Base-by-base conservation (phyloP, 2,113 vertebrate genomes). In the Leptocoma aspasia region DNA sequence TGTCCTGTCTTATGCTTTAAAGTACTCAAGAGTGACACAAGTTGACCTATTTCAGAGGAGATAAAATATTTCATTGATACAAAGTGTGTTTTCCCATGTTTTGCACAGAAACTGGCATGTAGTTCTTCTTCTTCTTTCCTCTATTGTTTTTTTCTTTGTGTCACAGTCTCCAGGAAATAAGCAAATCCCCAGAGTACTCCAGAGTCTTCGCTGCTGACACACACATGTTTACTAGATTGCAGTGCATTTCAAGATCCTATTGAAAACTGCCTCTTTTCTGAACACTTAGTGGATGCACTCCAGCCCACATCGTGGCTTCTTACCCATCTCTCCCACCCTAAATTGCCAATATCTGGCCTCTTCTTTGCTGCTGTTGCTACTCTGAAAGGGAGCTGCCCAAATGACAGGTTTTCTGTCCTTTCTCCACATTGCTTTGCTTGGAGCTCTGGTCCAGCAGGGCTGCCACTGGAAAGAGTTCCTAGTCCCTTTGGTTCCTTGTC, bases 1-100 rank as follows among this genome's bases (percentile, higher is more conserved):
- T 14, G 1, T 39, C 22, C 84, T 93, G 77, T 70, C 50, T 83
- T 73, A 64, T 49, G 44, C 28, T 91, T 86, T 75, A 81, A 86
- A 94, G 61, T 37, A 91, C 94, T 92, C 69, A 91, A 75, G 80
- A 94, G 44, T 37, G 69, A 86, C 56, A 95, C 75, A 80, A 95
- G 42, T 61, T 90, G 68, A 27, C 27, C 33, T 88, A 4, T 73
- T 86, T 73, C 56, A 77, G 57, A 81, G 50, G 7, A 80, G 60
- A 88, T 90, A 66, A 83, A 92, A 54, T 78, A 83, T 66, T 78
- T 86, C 10, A 30, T 80, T 65, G 39, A 76, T 59, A 80, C 63
- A 76, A 90, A 86, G 44, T 63, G 71, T 35, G 42, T 77, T 93
- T 90, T 83, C 47, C 60, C n/a, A 78, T 4, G 0, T 73, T 78